Evolutionary conservation across 2,797 vertebrate species (phyloP).

Genomic region (Fundulus diaphanus): DNA sequence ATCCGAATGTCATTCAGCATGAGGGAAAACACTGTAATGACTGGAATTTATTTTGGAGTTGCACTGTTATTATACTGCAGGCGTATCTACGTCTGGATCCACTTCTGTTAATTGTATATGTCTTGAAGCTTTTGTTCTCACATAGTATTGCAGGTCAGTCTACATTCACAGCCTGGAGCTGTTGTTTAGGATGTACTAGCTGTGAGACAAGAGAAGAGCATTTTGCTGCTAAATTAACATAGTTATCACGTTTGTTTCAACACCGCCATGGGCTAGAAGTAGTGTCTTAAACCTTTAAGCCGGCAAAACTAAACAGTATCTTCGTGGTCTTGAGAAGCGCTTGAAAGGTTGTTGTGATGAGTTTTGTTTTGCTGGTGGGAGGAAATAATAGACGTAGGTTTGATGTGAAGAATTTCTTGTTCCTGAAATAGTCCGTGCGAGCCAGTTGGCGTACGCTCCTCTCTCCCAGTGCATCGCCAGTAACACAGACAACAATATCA

Average conservation of each 20-base stretch:
- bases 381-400: constrained; percentile 41
- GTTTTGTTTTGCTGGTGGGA: constrained; percentile 52
- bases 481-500: constrained; percentile 4
- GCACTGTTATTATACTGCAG: constrained; percentile 42
- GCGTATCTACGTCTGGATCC: constrained; percentile 40
- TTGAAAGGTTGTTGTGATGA: constrained; percentile 48
- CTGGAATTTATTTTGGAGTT: constrained; percentile 39
- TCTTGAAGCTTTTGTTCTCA: constrained; percentile 31
- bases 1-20: constrained; percentile 52
- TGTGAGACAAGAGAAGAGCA: constrained; percentile 20
- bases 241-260: constrained; percentile 33
- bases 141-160: constrained; percentile 36
- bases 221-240: constrained; percentile 17
- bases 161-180: constrained; percentile 38
- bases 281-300: constrained; percentile 41
- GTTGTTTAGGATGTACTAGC: constrained; percentile 15
- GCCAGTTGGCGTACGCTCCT: constrained; percentile 25
- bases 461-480: constrained; percentile 2
- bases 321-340: constrained; percentile 23
- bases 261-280: constrained; percentile 35
- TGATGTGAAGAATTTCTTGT: constrained; percentile 35
- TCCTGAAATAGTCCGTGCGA: constrained; percentile 32
- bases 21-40: constrained; percentile 40
- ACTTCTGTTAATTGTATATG: constrained; percentile 24
- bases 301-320: constrained; percentile 38